Conservation (phyloP, 2,113 vertebrate genomes). For the Pseudorhombus dupliciocellatus region DNA sequence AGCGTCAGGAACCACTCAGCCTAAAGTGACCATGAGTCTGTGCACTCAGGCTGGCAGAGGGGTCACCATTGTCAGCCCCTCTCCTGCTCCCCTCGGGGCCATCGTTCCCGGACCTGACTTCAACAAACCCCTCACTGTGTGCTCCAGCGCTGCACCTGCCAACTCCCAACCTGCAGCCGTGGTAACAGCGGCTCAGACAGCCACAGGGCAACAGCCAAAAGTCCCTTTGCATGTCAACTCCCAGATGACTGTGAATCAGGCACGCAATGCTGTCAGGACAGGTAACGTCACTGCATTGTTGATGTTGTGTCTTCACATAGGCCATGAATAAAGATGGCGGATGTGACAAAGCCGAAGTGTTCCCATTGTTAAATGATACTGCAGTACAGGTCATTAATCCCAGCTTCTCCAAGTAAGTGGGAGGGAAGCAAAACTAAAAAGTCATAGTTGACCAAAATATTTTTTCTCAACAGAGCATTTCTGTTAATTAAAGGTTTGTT, state of each 20-base stretch:
- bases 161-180: slow-evolving; percentile 79
- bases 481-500: too few species aligned
- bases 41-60: slow-evolving; percentile 86
- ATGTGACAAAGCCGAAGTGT: too few species aligned
- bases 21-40: slow-evolving; percentile 87
- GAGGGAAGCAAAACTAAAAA: too few species aligned
- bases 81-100: slow-evolving; percentile 84
- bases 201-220: slow-evolving; percentile 90
- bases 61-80: slow-evolving; percentile 86
- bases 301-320: too few species aligned
- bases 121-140: slow-evolving; percentile 77
- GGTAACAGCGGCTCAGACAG: slow-evolving; percentile 88
- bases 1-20: slow-evolving; percentile 84
- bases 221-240: slow-evolving; percentile 89
- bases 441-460: too few species aligned
- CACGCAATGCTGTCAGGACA: slow-evolving; percentile 92
- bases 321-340: too few species aligned
- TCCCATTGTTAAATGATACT: too few species aligned
- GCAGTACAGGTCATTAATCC: too few species aligned
- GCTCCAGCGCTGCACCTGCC: slow-evolving; percentile 61
- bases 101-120: slow-evolving; percentile 83
- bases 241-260: slow-evolving; percentile 98
- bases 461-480: too few species aligned
- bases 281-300: slow-evolving; percentile 74
- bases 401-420: too few species aligned